These are phyloP conservation scores for Pandemis cinnamomeana DNA, from an alignment of 2,888 invertebrate genomes.

Conservation along the genomic window DNA sequence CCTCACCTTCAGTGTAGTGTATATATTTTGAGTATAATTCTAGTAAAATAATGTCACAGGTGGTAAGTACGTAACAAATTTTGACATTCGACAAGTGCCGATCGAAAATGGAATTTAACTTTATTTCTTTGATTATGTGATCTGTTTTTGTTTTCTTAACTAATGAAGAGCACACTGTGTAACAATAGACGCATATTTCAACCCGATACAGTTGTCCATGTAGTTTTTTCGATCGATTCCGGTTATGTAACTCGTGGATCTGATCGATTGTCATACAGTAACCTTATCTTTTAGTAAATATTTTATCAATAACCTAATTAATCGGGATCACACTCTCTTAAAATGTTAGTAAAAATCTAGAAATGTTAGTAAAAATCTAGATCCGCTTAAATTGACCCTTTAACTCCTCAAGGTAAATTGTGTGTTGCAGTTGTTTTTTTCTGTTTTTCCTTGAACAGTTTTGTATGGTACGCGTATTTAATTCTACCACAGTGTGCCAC, in stretches of 20 bases:
- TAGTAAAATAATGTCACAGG: not conserved
- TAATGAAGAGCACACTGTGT: not conserved
- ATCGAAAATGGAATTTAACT: slow-evolving; percentile 13
- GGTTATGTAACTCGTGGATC: slow-evolving; percentile 65
- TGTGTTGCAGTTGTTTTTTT: not conserved
- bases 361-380: not conserved
- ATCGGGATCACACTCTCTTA: not conserved
- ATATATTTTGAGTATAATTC: slow-evolving; percentile 35
- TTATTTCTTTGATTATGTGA: slow-evolving; percentile 6
- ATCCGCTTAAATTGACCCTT: not conserved
- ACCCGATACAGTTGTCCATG: not conserved
- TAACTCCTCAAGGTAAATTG: not conserved
- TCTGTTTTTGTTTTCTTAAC: slow-evolving; percentile 14
- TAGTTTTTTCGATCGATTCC: slow-evolving; percentile 41
- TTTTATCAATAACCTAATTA: slow-evolving; percentile 35
- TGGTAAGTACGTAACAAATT: slow-evolving; percentile 40
- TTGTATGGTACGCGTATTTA: not conserved
- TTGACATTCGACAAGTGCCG: slow-evolving; percentile 38
- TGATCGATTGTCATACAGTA: slow-evolving; percentile 56
- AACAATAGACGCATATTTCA: not conserved
- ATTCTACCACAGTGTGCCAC: not conserved
- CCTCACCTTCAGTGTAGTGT: slow-evolving; percentile 31
- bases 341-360: not conserved
- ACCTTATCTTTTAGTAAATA: slow-evolving; percentile 39
- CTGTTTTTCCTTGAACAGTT: not conserved